Evolutionary conservation across 2,888 invertebrate species (phyloP).

Genomic region (Slavum lentiscoides): DNA sequence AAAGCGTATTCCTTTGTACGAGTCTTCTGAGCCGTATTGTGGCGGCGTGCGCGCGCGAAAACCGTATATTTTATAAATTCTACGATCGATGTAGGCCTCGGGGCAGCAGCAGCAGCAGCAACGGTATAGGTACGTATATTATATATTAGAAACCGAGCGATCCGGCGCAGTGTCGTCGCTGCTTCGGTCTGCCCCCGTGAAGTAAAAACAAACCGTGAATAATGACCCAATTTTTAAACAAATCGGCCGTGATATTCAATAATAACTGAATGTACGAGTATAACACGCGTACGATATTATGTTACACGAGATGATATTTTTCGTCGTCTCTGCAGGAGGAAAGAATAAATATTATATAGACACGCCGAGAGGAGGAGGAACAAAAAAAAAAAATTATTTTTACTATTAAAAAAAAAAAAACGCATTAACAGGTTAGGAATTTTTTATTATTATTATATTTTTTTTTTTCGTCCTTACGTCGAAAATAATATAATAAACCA

Average conservation of each 20-base stretch:
- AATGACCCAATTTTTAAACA: slow-evolving; percentile 52
- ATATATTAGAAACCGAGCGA: slow-evolving; percentile 31
- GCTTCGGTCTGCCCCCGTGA: slow-evolving; percentile 13
- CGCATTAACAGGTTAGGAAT: too few species aligned
- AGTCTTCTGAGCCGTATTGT: too few species aligned
- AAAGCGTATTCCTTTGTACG: too few species aligned
- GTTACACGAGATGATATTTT: slow-evolving; percentile 5
- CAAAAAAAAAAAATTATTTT: too few species aligned
- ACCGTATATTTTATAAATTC: neutral
- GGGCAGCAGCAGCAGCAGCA: neutral
- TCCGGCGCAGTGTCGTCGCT: neutral
- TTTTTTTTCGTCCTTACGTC: neutral
- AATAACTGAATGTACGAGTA: slow-evolving; percentile 7
- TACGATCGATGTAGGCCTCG: slow-evolving; percentile 28
- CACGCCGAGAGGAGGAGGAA: too few species aligned
- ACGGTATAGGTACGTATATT: neutral
- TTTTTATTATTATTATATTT: too few species aligned
- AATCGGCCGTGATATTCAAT: slow-evolving; percentile 53
- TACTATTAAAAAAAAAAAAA: too few species aligned
- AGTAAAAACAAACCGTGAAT: slow-evolving; percentile 52
- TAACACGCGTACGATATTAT: too few species aligned
- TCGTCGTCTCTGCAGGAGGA: too few species aligned
- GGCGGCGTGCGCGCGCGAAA: neutral
- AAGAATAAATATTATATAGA: too few species aligned
- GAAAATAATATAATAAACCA: too few species aligned